Evolutionary conservation across 2,888 invertebrate genomes (phyloP).

Genomic region (Lasioglossum malachurum): DNA sequence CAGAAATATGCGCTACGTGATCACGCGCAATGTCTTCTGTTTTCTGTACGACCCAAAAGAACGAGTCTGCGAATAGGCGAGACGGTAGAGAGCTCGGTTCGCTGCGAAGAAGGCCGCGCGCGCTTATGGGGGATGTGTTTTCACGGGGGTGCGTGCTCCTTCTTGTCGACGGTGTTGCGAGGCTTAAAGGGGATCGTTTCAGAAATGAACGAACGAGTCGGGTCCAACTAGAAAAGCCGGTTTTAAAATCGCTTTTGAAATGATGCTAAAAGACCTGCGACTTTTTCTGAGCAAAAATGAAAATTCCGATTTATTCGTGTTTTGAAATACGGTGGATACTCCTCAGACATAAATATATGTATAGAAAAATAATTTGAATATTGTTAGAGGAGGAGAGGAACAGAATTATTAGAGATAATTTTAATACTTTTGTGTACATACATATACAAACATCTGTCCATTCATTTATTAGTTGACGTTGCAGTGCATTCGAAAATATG

Average conservation of each 20-base stretch:
- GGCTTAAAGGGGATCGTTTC: slow-evolving; percentile 45
- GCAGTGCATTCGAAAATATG: no score
- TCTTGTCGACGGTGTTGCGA: neutral
- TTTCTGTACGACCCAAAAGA: neutral
- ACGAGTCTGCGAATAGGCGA: neutral
- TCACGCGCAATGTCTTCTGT: neutral
- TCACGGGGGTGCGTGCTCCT: neutral
- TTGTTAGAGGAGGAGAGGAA: no score
- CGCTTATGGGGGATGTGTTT: neutral
- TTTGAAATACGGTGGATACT: no score
- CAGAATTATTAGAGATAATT: neutral
- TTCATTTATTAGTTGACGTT: no score
- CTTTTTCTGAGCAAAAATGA: neutral
- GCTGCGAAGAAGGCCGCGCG: neutral
- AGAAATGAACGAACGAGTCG: slow-evolving; percentile 4
- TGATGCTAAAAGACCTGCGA: neutral
- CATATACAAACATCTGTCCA: no score
- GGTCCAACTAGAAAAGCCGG: neutral
- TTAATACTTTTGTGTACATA: neutral
- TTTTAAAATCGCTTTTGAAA: neutral
- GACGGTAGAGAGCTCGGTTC: slow-evolving; percentile 17
- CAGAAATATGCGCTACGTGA: neutral
- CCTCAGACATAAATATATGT: neutral
- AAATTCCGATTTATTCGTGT: no score
- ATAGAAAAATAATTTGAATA: neutral